Percentiles rank a stretch among this genome's conserved stretches.
Evolutionary conservation across 2,113 vertebrate species (phyloP).

Genomic region (Ochotona curzoniae): DNA sequence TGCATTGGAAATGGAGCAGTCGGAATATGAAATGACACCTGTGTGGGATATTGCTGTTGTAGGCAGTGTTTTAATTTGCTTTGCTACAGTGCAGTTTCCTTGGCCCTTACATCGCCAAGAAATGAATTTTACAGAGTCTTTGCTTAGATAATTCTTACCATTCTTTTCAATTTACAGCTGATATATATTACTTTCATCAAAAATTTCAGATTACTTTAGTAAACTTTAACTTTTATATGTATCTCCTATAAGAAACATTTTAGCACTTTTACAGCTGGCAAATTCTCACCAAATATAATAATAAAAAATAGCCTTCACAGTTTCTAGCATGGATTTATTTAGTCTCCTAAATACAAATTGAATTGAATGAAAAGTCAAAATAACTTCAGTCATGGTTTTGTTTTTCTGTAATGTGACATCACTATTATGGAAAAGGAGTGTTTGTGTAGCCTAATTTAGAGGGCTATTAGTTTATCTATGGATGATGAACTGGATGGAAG

Average conservation of each 20-base stretch:
- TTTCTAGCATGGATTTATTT: conserved; percentile 23
- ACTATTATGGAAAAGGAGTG: conserved; percentile 8
- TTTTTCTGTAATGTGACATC: conserved; percentile 8
- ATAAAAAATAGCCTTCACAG: conserved; percentile 39
- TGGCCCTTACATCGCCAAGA: conserved; percentile 8
- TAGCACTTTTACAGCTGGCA: background rate
- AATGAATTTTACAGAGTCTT: background rate
- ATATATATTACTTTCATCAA: background rate
- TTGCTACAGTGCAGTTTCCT: too few relatives aligned
- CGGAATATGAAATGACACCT: too few relatives aligned
- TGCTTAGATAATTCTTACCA: conserved; percentile 47
- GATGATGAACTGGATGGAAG: background rate
- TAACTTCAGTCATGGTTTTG: background rate
- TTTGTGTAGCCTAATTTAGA: background rate
- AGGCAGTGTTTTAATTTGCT: too few relatives aligned
- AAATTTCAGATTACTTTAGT: conserved; percentile 35
- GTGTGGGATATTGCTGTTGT: too few relatives aligned
- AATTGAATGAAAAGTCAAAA: conserved; percentile 37
- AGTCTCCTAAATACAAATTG: conserved; percentile 16
- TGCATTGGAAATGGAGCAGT: too few relatives aligned
- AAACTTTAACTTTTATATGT: background rate
- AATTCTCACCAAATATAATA: conserved; percentile 48
- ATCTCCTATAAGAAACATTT: conserved; percentile 18
- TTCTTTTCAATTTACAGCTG: conserved; percentile 14
- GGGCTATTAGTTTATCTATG: background rate